Evolutionary conservation across 2,888 invertebrate species (phyloP), one percentile per base, ranked within the genome.

Genomic region (Furcula furcula): DNA sequence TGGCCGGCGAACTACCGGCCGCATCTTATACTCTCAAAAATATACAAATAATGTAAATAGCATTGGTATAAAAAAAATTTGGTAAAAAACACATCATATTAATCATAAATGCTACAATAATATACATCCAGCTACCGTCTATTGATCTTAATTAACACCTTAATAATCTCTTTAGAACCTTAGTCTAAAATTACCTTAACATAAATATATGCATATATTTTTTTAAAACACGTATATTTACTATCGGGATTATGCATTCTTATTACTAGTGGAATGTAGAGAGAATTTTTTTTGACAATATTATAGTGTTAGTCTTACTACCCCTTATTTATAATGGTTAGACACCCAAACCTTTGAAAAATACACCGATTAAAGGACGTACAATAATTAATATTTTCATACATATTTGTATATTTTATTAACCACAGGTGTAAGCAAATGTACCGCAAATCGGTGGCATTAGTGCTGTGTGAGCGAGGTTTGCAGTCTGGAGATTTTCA

Each of bases 61-160:
- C 86, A 87, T 86, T 87, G 87, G 86, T 86, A 86, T 86, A 72
- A 76, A 77, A 79, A 72, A 66, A 85, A 85, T 85, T 87, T 86
- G 85, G 86, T 85, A 83, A 84, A 73, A 73, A 73, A 75, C 72
- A 63, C 43, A 44, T 54, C 41, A 40, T 54, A 50, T 43, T 42
- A 55, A 56, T 21, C 43, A 70, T 79, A 81, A 75, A 78, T 73
- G 69, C 81, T 84, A 77, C 65, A 50, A 40, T 49, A 44, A 59
- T 69, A 76, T 83, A 82, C 64, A 75, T 45, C 12, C 74, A 83
- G 77, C 84, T 85, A 85, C 77, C 76, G 62, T 46, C 65, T 72
- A 76, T 74, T 76, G 74, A 78, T 54, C 55, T 54, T 70, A 64
- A 65, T 58, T 66, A 51, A 50, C 58, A n/a, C 52, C 14, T 54